A percentile compares a stretch with the other conserved stretches of the same genome.
These are phyloP conservation scores for Paramormyrops hopkinsi DNA, from an alignment of 2,797 vertebrate genomes.

Conservation along the genomic window DNA sequence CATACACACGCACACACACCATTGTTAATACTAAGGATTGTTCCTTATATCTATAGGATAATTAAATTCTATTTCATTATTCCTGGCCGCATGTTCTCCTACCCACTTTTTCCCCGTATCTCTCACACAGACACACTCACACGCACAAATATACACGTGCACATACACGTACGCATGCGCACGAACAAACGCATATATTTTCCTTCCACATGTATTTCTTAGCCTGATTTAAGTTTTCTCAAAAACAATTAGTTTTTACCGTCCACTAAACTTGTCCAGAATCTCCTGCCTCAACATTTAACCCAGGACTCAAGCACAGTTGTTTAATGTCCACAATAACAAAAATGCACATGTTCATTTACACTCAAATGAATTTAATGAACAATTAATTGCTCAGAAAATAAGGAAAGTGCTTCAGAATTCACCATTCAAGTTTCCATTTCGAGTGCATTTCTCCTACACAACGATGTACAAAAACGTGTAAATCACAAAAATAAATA, in stretches of 20 bases:
- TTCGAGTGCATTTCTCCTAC: slow-evolving; percentile 68
- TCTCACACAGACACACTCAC: background rate
- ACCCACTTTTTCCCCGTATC: background rate
- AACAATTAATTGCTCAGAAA: slow-evolving; percentile 56
- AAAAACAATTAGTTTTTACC: background rate
- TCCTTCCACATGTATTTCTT: background rate
- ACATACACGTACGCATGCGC: background rate
- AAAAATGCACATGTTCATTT: slow-evolving; percentile 34
- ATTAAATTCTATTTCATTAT: background rate
- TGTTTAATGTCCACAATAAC: slow-evolving; percentile 36
- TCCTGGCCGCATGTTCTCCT: background rate
- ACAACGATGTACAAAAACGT: slow-evolving; percentile 55
- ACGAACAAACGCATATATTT: background rate
- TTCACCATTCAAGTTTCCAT: slow-evolving; percentile 73
- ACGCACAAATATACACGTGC: background rate
- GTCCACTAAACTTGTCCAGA: background rate
- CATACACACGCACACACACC: background rate
- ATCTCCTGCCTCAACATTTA: background rate
- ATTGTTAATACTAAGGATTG: slow-evolving; percentile 17
- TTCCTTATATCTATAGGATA: background rate
- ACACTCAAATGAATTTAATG: slow-evolving; percentile 70
- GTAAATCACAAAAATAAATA: slow-evolving; percentile 75
- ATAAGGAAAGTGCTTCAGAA: slow-evolving; percentile 74
- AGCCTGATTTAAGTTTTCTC: background rate
- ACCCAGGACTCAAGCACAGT: slow-evolving; percentile 14